Conservation (phyloP, 2,888 invertebrate genomes). For the Apeira syringaria region DNA sequence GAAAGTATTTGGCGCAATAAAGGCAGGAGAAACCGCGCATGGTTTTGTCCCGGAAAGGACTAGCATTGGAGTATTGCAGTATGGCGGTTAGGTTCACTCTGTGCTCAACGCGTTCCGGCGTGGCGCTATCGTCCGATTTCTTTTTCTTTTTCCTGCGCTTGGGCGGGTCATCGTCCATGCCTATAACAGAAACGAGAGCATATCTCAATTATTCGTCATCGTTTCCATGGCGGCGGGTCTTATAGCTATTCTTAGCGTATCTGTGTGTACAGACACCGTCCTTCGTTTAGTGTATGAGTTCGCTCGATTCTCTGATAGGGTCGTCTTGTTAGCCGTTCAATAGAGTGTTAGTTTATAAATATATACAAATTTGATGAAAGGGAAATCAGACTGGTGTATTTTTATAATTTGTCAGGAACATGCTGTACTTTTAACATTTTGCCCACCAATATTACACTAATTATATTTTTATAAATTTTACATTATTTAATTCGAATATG, state of each 20-base stretch:
- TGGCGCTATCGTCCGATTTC: conserved; percentile 69
- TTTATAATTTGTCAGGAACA: too few relatives aligned
- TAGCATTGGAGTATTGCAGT: conserved; percentile 76
- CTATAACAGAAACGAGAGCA: conserved; percentile 76
- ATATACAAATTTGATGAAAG: too few relatives aligned
- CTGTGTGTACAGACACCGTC: conserved; percentile 16
- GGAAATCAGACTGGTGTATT: too few relatives aligned
- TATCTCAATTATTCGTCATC: conserved; percentile 71
- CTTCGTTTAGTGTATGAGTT: conserved; percentile 9
- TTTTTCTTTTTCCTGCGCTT: conserved; percentile 72
- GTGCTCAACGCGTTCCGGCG: conserved; percentile 75
- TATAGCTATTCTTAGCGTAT: conserved; percentile 37
- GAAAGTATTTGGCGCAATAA: conserved; percentile 69
- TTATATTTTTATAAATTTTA: too few relatives aligned
- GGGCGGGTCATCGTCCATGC: conserved; percentile 63
- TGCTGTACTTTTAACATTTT: too few relatives aligned
- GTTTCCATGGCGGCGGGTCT: conserved; percentile 45
- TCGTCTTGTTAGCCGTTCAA: background rate
- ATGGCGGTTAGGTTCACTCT: conserved; percentile 74
- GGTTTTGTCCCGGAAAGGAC: conserved; percentile 75
- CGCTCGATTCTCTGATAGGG: conserved; percentile 2
- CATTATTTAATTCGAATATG: too few relatives aligned
- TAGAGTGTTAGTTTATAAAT: too few relatives aligned
- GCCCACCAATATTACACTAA: too few relatives aligned
- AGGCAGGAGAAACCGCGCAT: conserved; percentile 73